Evolutionary conservation across 2,888 invertebrate species (phyloP).

Genomic region (Poecilus cupreus): DNA sequence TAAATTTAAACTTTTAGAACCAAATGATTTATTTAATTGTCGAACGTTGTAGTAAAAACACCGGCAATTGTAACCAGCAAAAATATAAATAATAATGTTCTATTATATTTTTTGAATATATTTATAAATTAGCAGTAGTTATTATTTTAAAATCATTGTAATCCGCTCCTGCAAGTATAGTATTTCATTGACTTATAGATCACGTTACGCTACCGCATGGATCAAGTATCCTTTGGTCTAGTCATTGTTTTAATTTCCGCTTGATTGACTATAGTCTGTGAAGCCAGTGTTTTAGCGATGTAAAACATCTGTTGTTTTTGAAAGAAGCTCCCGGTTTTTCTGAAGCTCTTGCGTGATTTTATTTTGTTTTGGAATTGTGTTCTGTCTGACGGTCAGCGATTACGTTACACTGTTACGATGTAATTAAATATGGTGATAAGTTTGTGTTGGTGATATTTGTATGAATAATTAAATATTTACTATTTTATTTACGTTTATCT

Average conservation of each 20-base stretch:
- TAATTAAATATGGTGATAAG: constrained; percentile 8
- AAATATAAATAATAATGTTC: no score
- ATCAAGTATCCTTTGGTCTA: constrained; percentile 46
- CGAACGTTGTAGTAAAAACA: no score
- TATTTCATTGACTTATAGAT: constrained; percentile 50
- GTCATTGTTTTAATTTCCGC: constrained; percentile 52
- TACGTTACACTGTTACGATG: constrained; percentile 4
- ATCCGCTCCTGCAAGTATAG: constrained; percentile 20
- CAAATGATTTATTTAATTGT: no score
- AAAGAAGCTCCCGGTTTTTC: constrained; percentile 2
- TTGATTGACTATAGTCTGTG: constrained; percentile 47
- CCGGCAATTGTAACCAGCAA: no score
- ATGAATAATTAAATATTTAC: constrained; percentile 30
- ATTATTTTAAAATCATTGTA: background rate
- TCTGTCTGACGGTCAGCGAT: constrained; percentile 8
- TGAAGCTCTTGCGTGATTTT: background rate
- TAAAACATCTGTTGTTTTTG: constrained; percentile 39
- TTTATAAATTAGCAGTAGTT: background rate
- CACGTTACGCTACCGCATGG: constrained; percentile 45
- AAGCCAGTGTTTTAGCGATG: constrained; percentile 21
- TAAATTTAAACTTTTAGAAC: no score
- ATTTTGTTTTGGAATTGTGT: constrained; percentile 15
- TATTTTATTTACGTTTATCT: constrained; percentile 9
- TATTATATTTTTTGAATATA: no score
- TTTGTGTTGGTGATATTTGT: constrained; percentile 12